A percentile compares a stretch with the other conserved stretches of the same genome.
These are phyloP conservation scores for Bubo bubo DNA, from an alignment of 2,113 vertebrate species.

Conservation along the genomic window DNA sequence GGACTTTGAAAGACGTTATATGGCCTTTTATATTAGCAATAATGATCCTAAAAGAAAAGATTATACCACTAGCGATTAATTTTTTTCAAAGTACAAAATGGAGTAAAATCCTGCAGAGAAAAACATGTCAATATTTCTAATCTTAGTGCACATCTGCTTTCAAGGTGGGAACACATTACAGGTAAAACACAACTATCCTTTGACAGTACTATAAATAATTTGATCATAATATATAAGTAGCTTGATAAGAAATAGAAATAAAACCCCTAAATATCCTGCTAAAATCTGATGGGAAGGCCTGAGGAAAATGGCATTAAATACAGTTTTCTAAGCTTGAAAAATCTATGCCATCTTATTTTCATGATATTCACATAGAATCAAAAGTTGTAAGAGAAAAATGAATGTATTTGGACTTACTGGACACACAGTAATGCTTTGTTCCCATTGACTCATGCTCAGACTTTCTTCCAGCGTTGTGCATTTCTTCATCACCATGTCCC, in stretches of 20 bases:
- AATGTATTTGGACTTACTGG: constrained; percentile 81
- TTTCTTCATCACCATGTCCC: constrained; percentile 91
- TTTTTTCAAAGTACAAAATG: not conserved
- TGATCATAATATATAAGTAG: not conserved
- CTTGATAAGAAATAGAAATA: not conserved
- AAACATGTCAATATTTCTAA: not conserved
- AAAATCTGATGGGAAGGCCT: not conserved
- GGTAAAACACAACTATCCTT: not conserved
- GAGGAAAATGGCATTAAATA: not conserved
- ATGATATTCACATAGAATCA: not conserved
- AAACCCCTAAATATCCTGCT: not conserved
- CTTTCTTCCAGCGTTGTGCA: constrained; percentile 94
- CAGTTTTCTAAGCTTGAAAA: not conserved
- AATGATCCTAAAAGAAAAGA: not conserved
- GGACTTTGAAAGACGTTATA: not conserved
- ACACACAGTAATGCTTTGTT: constrained; percentile 89
- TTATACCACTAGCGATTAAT: not conserved
- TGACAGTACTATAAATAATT: not conserved
- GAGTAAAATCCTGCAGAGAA: not conserved
- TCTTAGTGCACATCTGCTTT: not conserved
- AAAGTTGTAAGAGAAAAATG: not conserved
- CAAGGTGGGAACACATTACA: not conserved
- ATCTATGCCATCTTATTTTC: not conserved
- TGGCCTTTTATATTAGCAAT: not conserved
- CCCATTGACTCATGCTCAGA: constrained; percentile 94